Conservation (phyloP, 2,113 vertebrate genomes). For the Cygnus buccinator region DNA sequence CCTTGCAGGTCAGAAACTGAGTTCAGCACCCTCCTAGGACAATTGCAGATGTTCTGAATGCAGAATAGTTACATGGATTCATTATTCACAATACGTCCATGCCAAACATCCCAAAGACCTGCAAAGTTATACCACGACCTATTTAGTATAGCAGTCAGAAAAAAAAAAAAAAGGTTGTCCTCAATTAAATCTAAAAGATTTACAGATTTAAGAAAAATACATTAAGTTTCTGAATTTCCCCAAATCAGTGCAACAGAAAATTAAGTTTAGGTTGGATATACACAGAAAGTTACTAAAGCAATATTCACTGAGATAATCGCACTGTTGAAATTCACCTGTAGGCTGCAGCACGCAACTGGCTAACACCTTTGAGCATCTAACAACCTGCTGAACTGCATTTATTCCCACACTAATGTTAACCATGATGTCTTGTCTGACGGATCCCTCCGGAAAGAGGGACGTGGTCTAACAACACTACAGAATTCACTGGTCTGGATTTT, state of each 20-base stretch:
- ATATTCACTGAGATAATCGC: fast-evolving
- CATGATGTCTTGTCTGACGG: not conserved
- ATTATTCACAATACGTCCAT: not conserved
- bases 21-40: not conserved
- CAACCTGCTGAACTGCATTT: not conserved
- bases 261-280: not conserved
- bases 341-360: not conserved
- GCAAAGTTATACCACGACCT: not conserved
- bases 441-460: not conserved
- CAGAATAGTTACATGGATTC: not conserved
- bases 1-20: not conserved
- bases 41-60: not conserved
- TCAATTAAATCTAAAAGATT: not conserved
- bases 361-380: not conserved
- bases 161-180: not conserved
- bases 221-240: not conserved
- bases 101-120: not conserved
- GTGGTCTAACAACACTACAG: not conserved
- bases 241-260: not conserved
- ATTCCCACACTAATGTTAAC: not conserved
- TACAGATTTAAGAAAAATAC: not conserved
- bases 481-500: not conserved
- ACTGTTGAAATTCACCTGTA: not conserved
- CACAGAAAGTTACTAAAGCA: not conserved
- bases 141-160: not conserved